A percentile compares a stretch with the other conserved stretches of the same genome.
These are phyloP conservation scores for Falcunculus frontatus DNA, from an alignment of 2,113 vertebrate species.

Conservation along the genomic window DNA sequence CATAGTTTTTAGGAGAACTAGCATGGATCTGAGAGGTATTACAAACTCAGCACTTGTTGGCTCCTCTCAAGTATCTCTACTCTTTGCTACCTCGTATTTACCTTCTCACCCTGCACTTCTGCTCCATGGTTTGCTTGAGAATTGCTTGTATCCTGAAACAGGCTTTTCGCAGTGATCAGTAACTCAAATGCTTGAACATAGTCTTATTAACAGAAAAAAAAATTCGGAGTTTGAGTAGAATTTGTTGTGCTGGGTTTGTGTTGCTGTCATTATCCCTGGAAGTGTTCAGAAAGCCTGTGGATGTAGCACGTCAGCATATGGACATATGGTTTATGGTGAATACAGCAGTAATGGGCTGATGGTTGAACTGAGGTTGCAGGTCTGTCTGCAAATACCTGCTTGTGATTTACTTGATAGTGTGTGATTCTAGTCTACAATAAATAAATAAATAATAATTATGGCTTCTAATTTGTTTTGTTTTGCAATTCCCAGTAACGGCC, in stretches of 20 bases:
- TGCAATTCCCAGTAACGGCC: constrained; percentile 52
- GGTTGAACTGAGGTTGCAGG: background rate
- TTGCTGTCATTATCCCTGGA: background rate
- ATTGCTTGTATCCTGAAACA: background rate
- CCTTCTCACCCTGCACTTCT: background rate
- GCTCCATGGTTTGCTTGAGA: background rate
- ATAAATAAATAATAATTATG: background rate
- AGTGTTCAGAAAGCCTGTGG: background rate
- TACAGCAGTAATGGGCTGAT: background rate
- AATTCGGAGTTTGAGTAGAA: background rate
- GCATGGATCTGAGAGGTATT: background rate
- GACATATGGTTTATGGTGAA: background rate
- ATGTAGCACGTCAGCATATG: background rate
- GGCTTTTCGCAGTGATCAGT: background rate
- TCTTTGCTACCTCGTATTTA: background rate
- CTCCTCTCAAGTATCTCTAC: background rate
- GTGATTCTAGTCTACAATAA: background rate
- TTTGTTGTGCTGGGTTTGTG: background rate
- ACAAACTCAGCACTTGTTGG: fast-evolving
- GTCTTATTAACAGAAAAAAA: background rate
- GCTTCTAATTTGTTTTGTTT: background rate
- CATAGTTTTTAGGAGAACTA: background rate
- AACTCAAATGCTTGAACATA: background rate
- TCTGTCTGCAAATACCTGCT: background rate
- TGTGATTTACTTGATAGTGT: background rate